Evolutionary conservation across 2,797 vertebrate genomes (phyloP).

Genomic region (Alcedo atthis): DNA sequence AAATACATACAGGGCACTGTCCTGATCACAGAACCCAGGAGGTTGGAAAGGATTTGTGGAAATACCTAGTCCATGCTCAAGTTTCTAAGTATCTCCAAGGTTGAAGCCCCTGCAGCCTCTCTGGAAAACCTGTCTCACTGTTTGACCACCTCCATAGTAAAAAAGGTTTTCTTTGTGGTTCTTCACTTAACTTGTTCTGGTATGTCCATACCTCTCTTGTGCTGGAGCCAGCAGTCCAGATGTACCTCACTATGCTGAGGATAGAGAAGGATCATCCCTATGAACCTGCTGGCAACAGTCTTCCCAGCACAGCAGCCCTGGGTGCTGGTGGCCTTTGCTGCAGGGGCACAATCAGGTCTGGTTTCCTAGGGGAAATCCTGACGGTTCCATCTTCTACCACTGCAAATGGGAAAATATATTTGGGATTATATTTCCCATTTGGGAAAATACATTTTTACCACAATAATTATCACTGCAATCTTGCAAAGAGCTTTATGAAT

Average conservation of each 20-base stretch:
- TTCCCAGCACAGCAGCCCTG: not conserved
- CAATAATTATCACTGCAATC: not conserved
- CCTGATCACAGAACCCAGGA: not conserved
- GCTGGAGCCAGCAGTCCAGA: not conserved
- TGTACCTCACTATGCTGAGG: not conserved
- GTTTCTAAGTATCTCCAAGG: not conserved
- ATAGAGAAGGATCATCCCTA: not conserved
- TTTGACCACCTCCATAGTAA: not conserved
- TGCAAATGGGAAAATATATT: not conserved
- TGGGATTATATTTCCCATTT: no score
- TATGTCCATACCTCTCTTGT: not conserved
- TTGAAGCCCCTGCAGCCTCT: not conserved
- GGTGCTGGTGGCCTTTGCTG: not conserved
- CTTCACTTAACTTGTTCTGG: not conserved
- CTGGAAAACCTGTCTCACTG: not conserved
- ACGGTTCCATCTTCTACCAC: not conserved
- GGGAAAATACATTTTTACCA: not conserved
- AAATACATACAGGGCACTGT: not conserved
- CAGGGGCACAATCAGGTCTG: no score
- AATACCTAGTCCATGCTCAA: not conserved
- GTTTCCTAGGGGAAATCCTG: not conserved
- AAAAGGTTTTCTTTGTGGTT: not conserved
- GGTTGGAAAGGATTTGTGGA: not conserved
- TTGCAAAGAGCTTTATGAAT: not conserved
- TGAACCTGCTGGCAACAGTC: not conserved